Percentiles rank a stretch among this genome's conserved stretches.
phyloP scores from a whole-genome alignment of 1,140 invertebrate species.

The Condylostylus longicornis region DNA sequence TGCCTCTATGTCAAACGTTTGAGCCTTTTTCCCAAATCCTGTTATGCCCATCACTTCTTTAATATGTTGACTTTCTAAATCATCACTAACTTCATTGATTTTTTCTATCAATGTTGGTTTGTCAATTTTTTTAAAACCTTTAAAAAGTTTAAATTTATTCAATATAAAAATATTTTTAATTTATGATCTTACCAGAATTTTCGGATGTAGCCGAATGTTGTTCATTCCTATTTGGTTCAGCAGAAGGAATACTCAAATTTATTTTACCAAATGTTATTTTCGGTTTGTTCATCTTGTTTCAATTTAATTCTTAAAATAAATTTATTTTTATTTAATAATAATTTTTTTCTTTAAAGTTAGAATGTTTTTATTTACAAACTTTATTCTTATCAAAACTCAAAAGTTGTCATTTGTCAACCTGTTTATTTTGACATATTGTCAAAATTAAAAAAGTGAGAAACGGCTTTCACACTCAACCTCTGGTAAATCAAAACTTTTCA shows the following conservation, averaged over 20 bases:
- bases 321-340: no score
- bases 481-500: no score
- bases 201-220: slow-evolving; percentile 5
- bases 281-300: slow-evolving; percentile 22
- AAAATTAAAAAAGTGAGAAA: no score
- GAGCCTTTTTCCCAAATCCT: slow-evolving; percentile 62
- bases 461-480: no score
- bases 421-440: no score
- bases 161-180: background rate
- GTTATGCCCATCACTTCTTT: slow-evolving; percentile 59
- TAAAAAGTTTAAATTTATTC: slow-evolving; percentile 4
- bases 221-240: slow-evolving; percentile 13
- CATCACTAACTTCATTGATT: slow-evolving; percentile 52
- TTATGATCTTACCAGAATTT: background rate
- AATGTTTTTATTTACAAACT: no score
- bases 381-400: no score
- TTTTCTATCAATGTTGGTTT: slow-evolving; percentile 34
- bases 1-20: slow-evolving; percentile 53
- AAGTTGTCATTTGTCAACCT: no score
- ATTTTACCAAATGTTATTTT: slow-evolving; percentile 45
- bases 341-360: no score
- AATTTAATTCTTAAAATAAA: no score
- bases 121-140: slow-evolving; percentile 48
- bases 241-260: slow-evolving; percentile 30
- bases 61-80: slow-evolving; percentile 47